Conservation (phyloP, 2,797 vertebrate species). For the Prunella strophiata region DNA sequence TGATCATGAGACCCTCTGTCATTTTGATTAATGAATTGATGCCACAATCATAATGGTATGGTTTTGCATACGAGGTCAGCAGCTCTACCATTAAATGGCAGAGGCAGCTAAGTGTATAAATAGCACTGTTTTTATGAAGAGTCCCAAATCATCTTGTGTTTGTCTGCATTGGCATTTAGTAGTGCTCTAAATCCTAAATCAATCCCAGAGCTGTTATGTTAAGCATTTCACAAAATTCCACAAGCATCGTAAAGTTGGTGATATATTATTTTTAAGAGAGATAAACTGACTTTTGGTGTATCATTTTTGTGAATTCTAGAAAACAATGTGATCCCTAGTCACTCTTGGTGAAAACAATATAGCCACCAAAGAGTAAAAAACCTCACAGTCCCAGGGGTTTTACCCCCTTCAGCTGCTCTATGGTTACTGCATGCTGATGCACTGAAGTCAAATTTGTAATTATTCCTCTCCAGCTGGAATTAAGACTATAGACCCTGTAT, state of each 20-base stretch:
- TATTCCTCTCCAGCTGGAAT: neutral
- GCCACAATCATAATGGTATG: neutral
- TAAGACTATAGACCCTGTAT: neutral
- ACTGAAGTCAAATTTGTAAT: neutral
- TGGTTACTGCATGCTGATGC: neutral
- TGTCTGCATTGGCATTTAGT: neutral
- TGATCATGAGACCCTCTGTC: slow-evolving; percentile 21
- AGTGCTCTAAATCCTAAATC: neutral
- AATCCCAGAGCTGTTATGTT: neutral
- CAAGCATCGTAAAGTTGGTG: neutral
- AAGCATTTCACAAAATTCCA: slow-evolving; percentile 9
- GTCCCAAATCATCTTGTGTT: neutral
- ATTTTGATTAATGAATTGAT: slow-evolving; percentile 40
- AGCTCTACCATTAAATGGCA: neutral
- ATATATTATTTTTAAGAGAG: neutral
- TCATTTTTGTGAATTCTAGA: neutral
- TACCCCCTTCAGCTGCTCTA: neutral
- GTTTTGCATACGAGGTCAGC: slow-evolving; percentile 13
- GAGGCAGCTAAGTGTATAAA: neutral
- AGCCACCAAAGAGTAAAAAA: neutral
- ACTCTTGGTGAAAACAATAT: neutral
- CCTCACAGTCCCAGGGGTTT: neutral
- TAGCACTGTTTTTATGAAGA: neutral
- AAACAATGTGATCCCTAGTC: neutral
- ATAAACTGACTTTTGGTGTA: neutral